These are phyloP conservation scores for Diphyllodes magnificus DNA, from an alignment of 2,113 vertebrate species.

Conservation along the genomic window DNA sequence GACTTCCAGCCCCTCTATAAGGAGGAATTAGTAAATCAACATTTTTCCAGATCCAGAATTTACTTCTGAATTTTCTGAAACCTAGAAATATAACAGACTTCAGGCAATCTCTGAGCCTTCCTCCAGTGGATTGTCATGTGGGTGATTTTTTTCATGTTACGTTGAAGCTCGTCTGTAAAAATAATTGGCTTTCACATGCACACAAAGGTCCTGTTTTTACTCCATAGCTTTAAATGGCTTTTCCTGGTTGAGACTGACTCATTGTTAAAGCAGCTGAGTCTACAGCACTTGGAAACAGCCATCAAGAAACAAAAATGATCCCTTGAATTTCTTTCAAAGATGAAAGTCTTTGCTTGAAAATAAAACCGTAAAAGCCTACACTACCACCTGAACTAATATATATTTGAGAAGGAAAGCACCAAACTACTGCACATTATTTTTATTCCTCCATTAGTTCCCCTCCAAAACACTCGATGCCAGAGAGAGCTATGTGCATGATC, in stretches of 20 bases:
- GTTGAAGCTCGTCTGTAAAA: neutral
- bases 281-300: neutral
- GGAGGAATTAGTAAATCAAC: neutral
- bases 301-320: neutral
- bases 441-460: neutral
- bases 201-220: neutral
- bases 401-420: neutral
- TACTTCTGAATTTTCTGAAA: neutral
- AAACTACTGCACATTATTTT: neutral
- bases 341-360: neutral
- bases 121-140: neutral
- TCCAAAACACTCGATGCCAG: neutral
- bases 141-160: neutral
- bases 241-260: neutral
- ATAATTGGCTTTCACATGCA: neutral
- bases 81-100: neutral
- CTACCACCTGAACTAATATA: neutral
- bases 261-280: slow-evolving; percentile 1
- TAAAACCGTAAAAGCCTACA: neutral
- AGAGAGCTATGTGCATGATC: neutral
- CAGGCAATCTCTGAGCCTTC: neutral
- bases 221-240: neutral
- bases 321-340: neutral
- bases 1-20: neutral
- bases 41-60: neutral